phyloP scores from a whole-genome alignment of 2,113 vertebrate genomes.

The Bolborhynchus lineola region DNA sequence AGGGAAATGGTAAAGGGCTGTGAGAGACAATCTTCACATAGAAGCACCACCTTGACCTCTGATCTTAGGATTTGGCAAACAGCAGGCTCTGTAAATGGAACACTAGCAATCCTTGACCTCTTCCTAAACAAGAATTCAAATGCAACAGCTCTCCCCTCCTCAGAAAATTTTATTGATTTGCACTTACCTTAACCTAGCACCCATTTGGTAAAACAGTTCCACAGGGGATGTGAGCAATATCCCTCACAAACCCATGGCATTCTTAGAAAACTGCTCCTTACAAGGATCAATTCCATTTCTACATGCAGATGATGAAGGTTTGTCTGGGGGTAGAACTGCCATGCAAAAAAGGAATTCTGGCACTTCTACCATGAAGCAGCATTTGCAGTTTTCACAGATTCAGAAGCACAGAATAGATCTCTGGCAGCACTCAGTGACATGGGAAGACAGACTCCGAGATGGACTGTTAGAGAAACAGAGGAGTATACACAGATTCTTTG shows the following conservation, averaged over 20 bases:
- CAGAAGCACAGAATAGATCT: background rate
- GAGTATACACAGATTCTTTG: background rate
- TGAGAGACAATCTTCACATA: background rate
- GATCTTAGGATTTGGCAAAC: background rate
- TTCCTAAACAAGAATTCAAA: background rate
- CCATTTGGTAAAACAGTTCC: background rate
- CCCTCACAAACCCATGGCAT: background rate
- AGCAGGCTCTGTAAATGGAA: background rate
- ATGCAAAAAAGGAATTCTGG: background rate
- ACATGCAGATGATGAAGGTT: background rate
- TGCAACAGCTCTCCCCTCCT: background rate
- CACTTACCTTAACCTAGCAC: background rate
- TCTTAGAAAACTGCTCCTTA: background rate
- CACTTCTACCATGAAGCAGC: background rate
- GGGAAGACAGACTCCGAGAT: background rate
- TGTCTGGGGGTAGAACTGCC: background rate
- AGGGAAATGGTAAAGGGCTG: background rate
- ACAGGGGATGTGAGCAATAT: background rate
- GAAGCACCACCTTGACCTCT: background rate
- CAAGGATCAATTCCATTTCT: background rate
- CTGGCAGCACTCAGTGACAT: background rate
- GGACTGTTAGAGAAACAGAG: background rate
- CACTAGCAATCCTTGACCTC: background rate
- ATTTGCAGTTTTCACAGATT: background rate
- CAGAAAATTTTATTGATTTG: background rate